Percentiles rank a stretch among this genome's conserved stretches.
Evolutionary conservation across 2,797 vertebrate species (phyloP).

Genomic region (Limosa lapponica): DNA sequence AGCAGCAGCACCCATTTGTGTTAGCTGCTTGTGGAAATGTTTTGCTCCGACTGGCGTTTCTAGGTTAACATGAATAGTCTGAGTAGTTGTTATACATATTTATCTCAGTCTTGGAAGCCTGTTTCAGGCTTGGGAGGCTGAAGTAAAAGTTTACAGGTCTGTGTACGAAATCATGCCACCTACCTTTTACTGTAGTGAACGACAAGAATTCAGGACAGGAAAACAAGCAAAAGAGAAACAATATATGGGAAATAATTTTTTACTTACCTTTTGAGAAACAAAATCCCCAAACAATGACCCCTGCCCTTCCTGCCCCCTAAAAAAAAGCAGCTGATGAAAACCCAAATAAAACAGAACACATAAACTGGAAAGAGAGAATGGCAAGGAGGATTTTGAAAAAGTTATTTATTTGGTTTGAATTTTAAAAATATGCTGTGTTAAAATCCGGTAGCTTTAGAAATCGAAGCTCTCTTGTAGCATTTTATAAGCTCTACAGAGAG

Average conservation of each 20-base stretch:
- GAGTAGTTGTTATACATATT: background rate
- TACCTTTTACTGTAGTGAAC: background rate
- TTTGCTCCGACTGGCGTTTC: background rate
- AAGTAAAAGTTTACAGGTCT: background rate
- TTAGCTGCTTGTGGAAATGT: background rate
- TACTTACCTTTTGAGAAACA: slow-evolving; percentile 15
- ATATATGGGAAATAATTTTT: background rate
- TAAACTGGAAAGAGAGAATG: background rate
- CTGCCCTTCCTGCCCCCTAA: background rate
- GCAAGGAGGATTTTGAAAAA: background rate
- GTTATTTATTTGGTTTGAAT: background rate
- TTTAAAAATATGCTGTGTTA: background rate
- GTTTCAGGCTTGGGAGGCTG: background rate
- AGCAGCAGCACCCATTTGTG: background rate
- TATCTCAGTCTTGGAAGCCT: background rate
- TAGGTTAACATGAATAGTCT: background rate
- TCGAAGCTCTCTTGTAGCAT: background rate
- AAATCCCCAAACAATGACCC: background rate
- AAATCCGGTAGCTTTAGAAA: background rate
- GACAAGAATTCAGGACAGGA: background rate
- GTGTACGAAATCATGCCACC: background rate
- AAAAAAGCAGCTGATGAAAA: background rate
- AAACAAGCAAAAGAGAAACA: background rate
- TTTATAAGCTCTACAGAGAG: background rate
- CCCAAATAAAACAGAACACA: background rate